Percentiles rank a stretch among this genome's conserved stretches.
These are phyloP conservation scores for Perdita meconis DNA, from an alignment of 2,888 invertebrate species.

Conservation along the genomic window DNA sequence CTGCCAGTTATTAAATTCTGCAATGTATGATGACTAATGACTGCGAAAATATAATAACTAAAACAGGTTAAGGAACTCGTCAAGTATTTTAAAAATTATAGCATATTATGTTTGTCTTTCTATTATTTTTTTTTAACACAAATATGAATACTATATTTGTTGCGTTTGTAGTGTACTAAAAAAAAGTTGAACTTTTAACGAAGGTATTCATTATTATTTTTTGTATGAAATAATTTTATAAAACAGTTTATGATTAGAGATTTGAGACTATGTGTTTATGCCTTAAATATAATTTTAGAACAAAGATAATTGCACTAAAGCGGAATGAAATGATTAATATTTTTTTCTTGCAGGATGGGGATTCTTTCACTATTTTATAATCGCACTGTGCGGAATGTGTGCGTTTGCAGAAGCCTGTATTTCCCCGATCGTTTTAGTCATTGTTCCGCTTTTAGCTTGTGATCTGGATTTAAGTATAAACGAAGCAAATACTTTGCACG, in stretches of 20 bases:
- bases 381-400: slow-evolving; percentile 72
- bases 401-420: slow-evolving; percentile 73
- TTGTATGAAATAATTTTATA: no score
- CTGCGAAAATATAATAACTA: slow-evolving; percentile 68
- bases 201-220: no score
- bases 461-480: slow-evolving; percentile 66
- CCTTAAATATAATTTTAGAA: no score
- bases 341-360: slow-evolving; percentile 73
- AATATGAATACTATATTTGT: no score
- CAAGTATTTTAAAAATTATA: slow-evolving; percentile 1
- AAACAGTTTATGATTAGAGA: no score
- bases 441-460: slow-evolving; percentile 71
- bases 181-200: no score
- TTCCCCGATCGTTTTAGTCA: slow-evolving; percentile 65
- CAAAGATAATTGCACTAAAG: background rate
- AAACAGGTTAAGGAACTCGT: slow-evolving; percentile 65
- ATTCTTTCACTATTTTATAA: slow-evolving; percentile 70
- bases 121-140: no score
- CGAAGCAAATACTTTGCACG: slow-evolving; percentile 61
- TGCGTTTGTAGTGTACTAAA: no score
- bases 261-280: no score
- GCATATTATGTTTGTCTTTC: background rate
- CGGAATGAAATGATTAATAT: background rate
- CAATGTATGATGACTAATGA: slow-evolving; percentile 63
- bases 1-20: slow-evolving; percentile 12